A percentile compares a stretch with the other conserved stretches of the same genome.
These are phyloP conservation scores for Colletes collaris DNA, from an alignment of 2,888 invertebrate species.

Conservation along the genomic window DNA sequence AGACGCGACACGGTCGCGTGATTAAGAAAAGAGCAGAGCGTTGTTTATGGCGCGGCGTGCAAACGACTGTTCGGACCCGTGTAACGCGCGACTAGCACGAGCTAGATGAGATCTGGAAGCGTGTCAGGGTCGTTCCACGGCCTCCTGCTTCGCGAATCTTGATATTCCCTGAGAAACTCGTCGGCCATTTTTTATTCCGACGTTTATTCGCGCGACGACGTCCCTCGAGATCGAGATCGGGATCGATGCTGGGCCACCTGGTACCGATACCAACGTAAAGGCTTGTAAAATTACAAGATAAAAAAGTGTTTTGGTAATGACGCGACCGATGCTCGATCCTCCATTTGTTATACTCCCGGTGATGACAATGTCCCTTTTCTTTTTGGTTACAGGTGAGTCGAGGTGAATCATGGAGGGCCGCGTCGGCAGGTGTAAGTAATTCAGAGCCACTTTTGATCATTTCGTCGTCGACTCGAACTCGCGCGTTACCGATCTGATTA, in stretches of 20 bases:
- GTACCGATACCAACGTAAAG: too few relatives aligned
- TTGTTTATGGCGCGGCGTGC: conserved; percentile 21
- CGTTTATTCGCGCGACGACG: too few relatives aligned
- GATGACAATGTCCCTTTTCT: conserved; percentile 8
- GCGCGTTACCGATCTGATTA: not conserved
- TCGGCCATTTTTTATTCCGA: conserved; percentile 24
- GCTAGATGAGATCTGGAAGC: conserved; percentile 44
- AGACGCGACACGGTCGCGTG: not conserved
- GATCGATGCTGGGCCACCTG: too few relatives aligned
- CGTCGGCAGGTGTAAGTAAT: not conserved
- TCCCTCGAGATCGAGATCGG: too few relatives aligned
- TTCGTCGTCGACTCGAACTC: not conserved
- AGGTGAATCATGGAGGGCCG: not conserved
- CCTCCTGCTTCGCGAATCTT: conserved; percentile 31
- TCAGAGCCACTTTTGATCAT: too few relatives aligned
- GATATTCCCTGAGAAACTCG: conserved; percentile 37
- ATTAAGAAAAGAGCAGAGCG: conserved; percentile 18
- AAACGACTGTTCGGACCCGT: conserved; percentile 20
- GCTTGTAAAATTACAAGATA: too few relatives aligned
- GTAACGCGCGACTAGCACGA: conserved; percentile 7
- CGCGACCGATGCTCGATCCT: too few relatives aligned
- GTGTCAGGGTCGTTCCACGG: conserved; percentile 54
- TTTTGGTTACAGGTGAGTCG: conserved; percentile 30
- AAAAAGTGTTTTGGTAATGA: too few relatives aligned
- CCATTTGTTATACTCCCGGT: conserved; percentile 2